Conservation (phyloP, 2,888 invertebrate species). For the Auanema freiburgensis region DNA sequence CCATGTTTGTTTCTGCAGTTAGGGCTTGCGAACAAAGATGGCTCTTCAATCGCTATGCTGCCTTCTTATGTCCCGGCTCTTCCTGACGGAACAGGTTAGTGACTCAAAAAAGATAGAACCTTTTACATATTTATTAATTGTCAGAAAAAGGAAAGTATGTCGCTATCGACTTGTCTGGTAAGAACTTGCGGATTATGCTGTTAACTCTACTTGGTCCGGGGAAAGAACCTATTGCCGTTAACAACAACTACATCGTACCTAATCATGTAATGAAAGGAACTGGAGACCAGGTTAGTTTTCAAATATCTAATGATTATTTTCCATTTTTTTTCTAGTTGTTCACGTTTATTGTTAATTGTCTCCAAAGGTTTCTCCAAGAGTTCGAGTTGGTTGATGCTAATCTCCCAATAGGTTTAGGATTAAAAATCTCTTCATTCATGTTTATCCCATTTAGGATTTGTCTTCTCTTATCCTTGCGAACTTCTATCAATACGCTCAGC, state of each 20-base stretch:
- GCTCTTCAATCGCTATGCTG: conserved; percentile 62
- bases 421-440: not conserved
- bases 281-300: conserved; percentile 59
- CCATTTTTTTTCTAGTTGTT: conserved; percentile 53
- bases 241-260: conserved; percentile 62
- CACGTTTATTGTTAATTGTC: conserved; percentile 64
- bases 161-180: conserved; percentile 64
- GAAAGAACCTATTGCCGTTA: conserved; percentile 43
- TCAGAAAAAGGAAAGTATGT: conserved; percentile 63
- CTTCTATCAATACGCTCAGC: conserved; percentile 63
- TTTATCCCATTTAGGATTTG: conserved; percentile 46
- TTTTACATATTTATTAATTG: conserved; percentile 12
- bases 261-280: conserved; percentile 64
- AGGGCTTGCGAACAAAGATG: conserved; percentile 31
- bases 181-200: conserved; percentile 63
- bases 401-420: conserved; percentile 58
- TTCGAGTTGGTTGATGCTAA: conserved; percentile 60
- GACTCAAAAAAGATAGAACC: not conserved
- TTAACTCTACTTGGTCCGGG: conserved; percentile 53
- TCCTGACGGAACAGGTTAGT: conserved; percentile 62
- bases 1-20: not conserved
- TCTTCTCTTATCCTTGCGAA: conserved; percentile 64
- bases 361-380: conserved; percentile 62
- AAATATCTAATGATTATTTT: conserved; percentile 7
- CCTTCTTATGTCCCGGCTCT: conserved; percentile 64